Percentiles rank a stretch among this genome's conserved stretches.
Evolutionary conservation across 1,140 invertebrate genomes (phyloP).

Genomic region (Drosophila nannoptera): DNA sequence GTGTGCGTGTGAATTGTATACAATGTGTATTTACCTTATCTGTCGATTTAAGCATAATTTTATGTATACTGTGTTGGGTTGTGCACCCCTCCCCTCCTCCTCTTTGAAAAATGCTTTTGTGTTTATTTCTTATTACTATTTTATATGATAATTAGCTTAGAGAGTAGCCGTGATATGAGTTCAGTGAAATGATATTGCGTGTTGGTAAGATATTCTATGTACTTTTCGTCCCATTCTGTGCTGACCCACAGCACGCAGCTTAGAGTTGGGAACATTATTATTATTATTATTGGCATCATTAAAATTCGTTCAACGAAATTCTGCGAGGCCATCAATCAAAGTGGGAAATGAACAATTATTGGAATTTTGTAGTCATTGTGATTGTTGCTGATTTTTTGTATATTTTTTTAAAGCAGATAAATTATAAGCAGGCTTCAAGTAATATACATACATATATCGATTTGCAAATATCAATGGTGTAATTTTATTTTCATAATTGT

Average conservation of each 20-base stretch:
- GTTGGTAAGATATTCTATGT: slow-evolving; percentile 17
- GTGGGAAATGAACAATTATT: neutral
- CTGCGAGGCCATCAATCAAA: neutral
- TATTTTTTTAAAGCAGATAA: neutral
- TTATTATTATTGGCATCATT: slow-evolving; percentile 17
- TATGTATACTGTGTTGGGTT: slow-evolving; percentile 42
- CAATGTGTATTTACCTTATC: slow-evolving; percentile 20
- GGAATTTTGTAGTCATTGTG: neutral
- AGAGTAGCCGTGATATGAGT: slow-evolving; percentile 33
- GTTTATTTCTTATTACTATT: slow-evolving; percentile 24
- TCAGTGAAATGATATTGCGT: slow-evolving; percentile 31
- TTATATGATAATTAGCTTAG: slow-evolving; percentile 22
- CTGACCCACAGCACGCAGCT: slow-evolving; percentile 12
- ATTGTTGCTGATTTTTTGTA: neutral
- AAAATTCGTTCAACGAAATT: slow-evolving; percentile 25
- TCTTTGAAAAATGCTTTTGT: slow-evolving; percentile 35
- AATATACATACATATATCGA: neutral
- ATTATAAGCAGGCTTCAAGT: neutral
- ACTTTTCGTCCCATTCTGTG: slow-evolving; percentile 6
- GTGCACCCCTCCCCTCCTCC: slow-evolving; percentile 12
- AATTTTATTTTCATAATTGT: neutral
- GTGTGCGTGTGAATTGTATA: too few relatives aligned
- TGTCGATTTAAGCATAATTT: slow-evolving; percentile 29
- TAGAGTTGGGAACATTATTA: slow-evolving; percentile 26
- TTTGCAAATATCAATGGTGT: slow-evolving; percentile 1